phyloP scores from a whole-genome alignment of 2,888 invertebrate genomes.

The Lithophane ornitopus region DNA sequence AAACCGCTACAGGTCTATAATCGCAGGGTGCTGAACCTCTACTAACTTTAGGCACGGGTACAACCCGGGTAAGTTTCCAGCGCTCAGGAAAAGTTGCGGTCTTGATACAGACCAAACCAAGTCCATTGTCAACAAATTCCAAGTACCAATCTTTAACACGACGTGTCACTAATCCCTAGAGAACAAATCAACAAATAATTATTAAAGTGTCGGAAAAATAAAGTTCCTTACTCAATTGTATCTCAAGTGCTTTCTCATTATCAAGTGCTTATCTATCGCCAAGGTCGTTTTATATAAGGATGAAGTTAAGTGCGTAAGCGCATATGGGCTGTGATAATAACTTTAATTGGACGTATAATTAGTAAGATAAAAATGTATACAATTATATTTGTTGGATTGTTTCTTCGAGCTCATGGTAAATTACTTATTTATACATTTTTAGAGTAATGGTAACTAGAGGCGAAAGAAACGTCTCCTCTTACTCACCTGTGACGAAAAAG shows the following conservation, averaged over 20 bases:
- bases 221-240: constrained; percentile 64
- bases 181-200: constrained; percentile 25
- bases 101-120: too few species aligned
- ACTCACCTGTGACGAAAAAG: background rate
- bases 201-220: constrained; percentile 45
- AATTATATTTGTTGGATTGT: constrained; percentile 49
- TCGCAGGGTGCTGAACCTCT: too few species aligned
- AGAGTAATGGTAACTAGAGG: background rate
- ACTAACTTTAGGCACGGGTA: too few species aligned
- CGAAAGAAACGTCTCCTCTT: background rate
- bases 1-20: too few species aligned
- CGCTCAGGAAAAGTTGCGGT: too few species aligned
- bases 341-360: constrained; percentile 29
- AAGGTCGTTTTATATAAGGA: constrained; percentile 56
- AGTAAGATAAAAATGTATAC: constrained; percentile 48
- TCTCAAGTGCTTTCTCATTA: constrained; percentile 35
- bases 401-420: constrained; percentile 61
- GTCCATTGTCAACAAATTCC: too few species aligned
- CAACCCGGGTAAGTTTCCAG: too few species aligned
- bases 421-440: background rate
- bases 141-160: background rate
- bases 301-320: background rate
- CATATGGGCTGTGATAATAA: constrained; percentile 33
- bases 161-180: constrained; percentile 7
- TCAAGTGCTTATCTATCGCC: constrained; percentile 32